These are phyloP conservation scores for Platysteira castanea DNA, from an alignment of 2,113 vertebrate species.

Conservation along the genomic window DNA sequence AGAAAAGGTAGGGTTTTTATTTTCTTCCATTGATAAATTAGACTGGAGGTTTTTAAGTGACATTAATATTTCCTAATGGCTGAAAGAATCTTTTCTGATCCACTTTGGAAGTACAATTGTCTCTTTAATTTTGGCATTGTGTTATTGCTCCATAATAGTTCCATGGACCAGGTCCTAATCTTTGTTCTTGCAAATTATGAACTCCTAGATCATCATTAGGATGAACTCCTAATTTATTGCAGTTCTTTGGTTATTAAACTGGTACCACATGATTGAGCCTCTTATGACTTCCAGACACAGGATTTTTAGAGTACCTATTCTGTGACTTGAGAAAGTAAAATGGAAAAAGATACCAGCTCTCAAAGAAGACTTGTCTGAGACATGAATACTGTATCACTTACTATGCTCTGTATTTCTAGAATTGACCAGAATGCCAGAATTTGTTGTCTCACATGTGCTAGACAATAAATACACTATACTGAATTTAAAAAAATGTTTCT, in stretches of 20 bases:
- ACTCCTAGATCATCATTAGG: neutral
- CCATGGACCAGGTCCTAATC: neutral
- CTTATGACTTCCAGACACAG: neutral
- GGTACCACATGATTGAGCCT: neutral
- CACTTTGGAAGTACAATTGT: neutral
- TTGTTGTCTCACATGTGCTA: neutral
- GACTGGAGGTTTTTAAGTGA: neutral
- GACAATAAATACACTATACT: neutral
- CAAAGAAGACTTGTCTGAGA: neutral
- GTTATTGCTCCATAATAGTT: neutral
- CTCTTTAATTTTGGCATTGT: neutral
- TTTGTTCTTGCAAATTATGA: neutral
- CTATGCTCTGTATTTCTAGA: neutral
- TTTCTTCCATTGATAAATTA: neutral
- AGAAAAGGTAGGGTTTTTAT: neutral
- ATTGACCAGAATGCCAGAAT: neutral
- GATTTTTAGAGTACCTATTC: neutral
- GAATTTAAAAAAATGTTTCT: neutral
- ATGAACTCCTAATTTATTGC: neutral
- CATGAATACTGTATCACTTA: neutral
- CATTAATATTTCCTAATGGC: neutral
- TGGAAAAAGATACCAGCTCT: neutral
- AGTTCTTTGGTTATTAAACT: neutral
- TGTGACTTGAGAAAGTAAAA: neutral
- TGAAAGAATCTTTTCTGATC: neutral